These are phyloP conservation scores for Entomyzon cyanotis DNA, from an alignment of 2,113 vertebrate species.

Conservation along the genomic window DNA sequence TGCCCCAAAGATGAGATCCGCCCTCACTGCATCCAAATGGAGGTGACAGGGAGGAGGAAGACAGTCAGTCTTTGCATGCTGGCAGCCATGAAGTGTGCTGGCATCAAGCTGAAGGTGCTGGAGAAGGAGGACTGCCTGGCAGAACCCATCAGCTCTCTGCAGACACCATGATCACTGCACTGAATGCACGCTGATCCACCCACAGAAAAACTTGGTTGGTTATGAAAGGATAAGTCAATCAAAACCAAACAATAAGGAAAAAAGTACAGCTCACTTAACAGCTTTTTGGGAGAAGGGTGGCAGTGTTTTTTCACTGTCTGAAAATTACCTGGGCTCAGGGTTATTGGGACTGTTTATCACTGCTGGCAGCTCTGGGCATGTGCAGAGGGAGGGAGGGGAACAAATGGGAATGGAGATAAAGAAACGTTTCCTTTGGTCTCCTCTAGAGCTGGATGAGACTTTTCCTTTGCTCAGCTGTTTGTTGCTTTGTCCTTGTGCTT, in stretches of 20 bases:
- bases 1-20: constrained; percentile 57
- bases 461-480: background rate
- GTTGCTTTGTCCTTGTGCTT: background rate
- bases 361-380: background rate
- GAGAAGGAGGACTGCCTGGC: constrained; percentile 45
- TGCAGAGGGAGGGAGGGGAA: background rate
- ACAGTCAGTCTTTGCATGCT: constrained; percentile 64
- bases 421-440: background rate
- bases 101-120: constrained; percentile 54
- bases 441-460: background rate
- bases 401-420: background rate
- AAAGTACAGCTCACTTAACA: background rate
- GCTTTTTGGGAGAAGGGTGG: background rate
- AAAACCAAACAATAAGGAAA: background rate
- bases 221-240: background rate
- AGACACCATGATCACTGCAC: background rate
- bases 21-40: constrained; percentile 63
- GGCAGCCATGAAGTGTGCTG: constrained; percentile 74
- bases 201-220: background rate
- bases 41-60: background rate
- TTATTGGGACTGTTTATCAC: background rate
- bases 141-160: background rate
- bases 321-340: background rate
- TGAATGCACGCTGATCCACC: rapidly evolving
- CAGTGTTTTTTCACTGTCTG: background rate